phyloP scores from a whole-genome alignment of 2,113 vertebrate species.

The Oenanthe oenanthe region DNA sequence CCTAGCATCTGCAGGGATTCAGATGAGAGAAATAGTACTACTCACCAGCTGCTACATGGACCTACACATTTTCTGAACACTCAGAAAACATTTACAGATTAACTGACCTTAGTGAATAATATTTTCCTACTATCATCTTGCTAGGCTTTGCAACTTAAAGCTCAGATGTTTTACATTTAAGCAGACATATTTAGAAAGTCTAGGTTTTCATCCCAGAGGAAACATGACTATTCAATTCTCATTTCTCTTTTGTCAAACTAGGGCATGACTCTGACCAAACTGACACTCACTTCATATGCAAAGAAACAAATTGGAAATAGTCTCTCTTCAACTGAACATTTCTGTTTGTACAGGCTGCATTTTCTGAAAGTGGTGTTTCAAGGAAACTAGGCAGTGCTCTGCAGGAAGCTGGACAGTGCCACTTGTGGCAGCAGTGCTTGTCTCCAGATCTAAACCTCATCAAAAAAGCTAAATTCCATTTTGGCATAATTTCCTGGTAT shows the following conservation, averaged over 20 bases:
- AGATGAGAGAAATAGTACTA: neutral
- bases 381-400: neutral
- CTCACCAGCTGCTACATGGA: neutral
- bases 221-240: neutral
- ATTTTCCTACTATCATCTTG: neutral
- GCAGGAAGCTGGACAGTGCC: neutral
- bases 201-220: neutral
- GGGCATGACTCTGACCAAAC: neutral
- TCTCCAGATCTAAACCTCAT: neutral
- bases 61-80: neutral
- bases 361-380: neutral
- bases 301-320: neutral
- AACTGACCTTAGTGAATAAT: neutral
- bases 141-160: neutral
- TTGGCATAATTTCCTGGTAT: neutral
- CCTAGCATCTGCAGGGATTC: neutral
- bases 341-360: neutral
- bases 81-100: neutral
- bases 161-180: constrained; percentile 18
- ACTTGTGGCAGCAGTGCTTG: neutral
- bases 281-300: neutral
- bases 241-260: neutral
- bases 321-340: neutral
- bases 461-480: neutral
- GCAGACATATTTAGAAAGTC: neutral